phyloP scores from a whole-genome alignment of 2,888 invertebrate genomes.

The Athrips mouffetella region DNA sequence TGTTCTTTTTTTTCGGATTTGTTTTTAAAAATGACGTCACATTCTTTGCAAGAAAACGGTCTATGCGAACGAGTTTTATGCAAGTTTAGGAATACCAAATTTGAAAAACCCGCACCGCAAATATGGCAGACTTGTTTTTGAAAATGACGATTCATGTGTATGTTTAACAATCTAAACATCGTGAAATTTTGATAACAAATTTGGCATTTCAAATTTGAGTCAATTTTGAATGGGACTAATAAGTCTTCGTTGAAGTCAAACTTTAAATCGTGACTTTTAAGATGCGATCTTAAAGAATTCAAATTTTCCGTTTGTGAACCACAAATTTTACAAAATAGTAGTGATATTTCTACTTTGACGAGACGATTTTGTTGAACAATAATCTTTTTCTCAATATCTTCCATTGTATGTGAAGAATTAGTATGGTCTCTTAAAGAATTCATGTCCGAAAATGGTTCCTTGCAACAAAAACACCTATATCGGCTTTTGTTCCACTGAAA shows the following conservation, averaged over 20 bases:
- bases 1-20: constrained; percentile 38
- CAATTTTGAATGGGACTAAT: constrained; percentile 58
- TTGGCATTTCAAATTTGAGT: constrained; percentile 47
- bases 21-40: constrained; percentile 39
- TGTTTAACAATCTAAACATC: constrained; percentile 52
- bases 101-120: constrained; percentile 61
- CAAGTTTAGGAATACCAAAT: constrained; percentile 55
- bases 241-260: constrained; percentile 46
- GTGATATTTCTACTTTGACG: constrained; percentile 60
- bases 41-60: constrained; percentile 41
- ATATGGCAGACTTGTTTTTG: constrained; percentile 63
- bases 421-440: constrained; percentile 47
- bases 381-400: constrained; percentile 54
- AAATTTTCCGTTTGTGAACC: constrained; percentile 32
- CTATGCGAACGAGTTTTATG: constrained; percentile 54
- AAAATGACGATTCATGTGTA: constrained; percentile 65
- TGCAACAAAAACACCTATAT: constrained; percentile 62
- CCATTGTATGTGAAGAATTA: constrained; percentile 35
- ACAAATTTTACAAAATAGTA: constrained; percentile 53
- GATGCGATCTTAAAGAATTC: constrained; percentile 39
- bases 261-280: constrained; percentile 39
- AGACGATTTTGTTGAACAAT: constrained; percentile 56
- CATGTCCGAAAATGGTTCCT: constrained; percentile 54
- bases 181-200: constrained; percentile 49
- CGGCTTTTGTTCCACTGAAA: constrained; percentile 67